Base-by-base conservation (phyloP, 2,113 vertebrate genomes). In the Euleptes europaea region DNA sequence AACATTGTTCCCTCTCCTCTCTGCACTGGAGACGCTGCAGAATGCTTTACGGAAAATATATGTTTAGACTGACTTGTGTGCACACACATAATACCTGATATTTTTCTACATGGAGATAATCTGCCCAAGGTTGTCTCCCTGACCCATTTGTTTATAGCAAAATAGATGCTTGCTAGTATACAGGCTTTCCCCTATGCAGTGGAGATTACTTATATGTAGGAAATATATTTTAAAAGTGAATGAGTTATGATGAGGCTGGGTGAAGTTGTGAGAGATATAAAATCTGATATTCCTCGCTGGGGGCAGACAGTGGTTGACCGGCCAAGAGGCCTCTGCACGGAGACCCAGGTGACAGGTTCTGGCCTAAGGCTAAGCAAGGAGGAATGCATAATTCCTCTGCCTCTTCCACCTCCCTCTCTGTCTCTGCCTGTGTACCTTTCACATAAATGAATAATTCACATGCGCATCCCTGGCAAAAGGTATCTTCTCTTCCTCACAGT, bases 401-500 rank as follows among this genome's bases (percentile, higher is more conserved):
- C 35, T 63, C 60, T 57, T 69, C 57, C 23, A 1, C 19, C 28
- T 6, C 26, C 49, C 72, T 51, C 15, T 26, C 15, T 6, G 15
- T 4, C 33, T 5, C 14, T 12, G 5, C 23, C 51, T 26, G 23
- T 17, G 17, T 33, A 44, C 28, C 54, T 81, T 42, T 81, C 78
- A 54, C 44, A 35, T 14, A 47, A 17, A 72, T 83, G 42, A 71
- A 82, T 83, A 82, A 79, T 87, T 71, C 74, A 72, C 72, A 44
- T 65, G 21, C 14, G 26, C 12, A 60, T 63, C 66, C 57, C 60
- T 71, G 54, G 74, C 33, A 23, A 33, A 77, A 49, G 19, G 42
- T 66, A 73, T 78, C 66, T 60, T 79, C 66, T 44, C 19, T 71
- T 63, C 51, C 23, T 35, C 57, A 78, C 28, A 42, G 67, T 63